Evolutionary conservation across 30 jellyfish, hydroid and myxozoan species (phyloP), one percentile per base, ranked within the genome.

Genomic region (Nemopilema nomurai): DNA sequence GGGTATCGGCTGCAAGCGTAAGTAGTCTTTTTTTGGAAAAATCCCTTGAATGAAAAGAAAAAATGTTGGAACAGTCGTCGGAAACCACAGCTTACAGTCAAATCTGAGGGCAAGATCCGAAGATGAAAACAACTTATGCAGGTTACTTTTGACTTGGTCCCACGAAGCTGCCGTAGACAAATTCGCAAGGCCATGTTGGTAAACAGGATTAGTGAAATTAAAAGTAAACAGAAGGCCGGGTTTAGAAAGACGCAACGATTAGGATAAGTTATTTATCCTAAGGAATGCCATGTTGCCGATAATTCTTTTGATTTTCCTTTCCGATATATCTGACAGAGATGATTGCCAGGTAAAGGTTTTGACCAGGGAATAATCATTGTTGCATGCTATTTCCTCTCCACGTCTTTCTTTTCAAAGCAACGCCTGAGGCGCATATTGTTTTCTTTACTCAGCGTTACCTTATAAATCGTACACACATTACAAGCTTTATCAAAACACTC

Each of bases 1-100:
- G 24, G 65, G 67, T 1, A 22, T 71, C 23, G 81, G 81, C n/a
- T 71, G 81, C 65, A 71, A 18, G 66, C 81, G 81, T 71, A 71
- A 26, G 81, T 26, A 8, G 18, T 4, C 57, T 41, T 41, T 13
- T 6, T 41, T 41, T 41, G 57, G 57, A 13, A 41, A 13, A 41
- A 41, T 41, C 57, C 13, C 13, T 13, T 6, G 13, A 41, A 3
- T 41, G 13, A 41, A 41, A 3, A 41, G 57, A 41, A 13, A 3
- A 13, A 41, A 3, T 6, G 6, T 41, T 6, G 57, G 57, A 41
- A 13, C 13, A 41, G 6, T 41, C 57, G 57, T 41, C 57, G 57
- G 57, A 41, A 41, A 41, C 57, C 57, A 13, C 57, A 41, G 57
- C 57, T 41, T 41, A 41, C 6, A 41, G 57, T 3, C 13, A 41